Evolutionary conservation across 2,113 vertebrate species (phyloP).

Genomic region (Oryzias woworae): DNA sequence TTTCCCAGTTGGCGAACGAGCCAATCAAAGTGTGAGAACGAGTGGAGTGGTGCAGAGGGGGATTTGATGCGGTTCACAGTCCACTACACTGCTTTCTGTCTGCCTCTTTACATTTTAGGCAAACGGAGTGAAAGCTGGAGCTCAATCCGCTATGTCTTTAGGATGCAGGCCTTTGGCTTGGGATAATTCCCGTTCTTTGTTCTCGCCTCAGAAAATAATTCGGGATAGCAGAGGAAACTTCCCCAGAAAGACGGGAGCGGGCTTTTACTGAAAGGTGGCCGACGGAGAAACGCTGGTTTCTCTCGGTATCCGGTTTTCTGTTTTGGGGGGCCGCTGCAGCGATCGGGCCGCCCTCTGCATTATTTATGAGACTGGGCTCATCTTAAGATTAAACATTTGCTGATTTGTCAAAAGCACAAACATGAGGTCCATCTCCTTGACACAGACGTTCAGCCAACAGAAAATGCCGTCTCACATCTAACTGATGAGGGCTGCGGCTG

Average conservation of each 20-base stretch:
- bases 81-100: conserved; percentile 78
- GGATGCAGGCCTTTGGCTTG: conserved; percentile 52
- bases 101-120: conserved; percentile 72
- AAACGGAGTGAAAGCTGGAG: conserved; percentile 65
- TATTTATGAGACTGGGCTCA: conserved; percentile 84
- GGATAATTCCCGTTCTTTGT: conserved; percentile 53
- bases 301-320: too few species aligned
- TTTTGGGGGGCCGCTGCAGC: too few species aligned
- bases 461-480: conserved; percentile 80
- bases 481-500: conserved; percentile 76
- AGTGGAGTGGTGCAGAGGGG: conserved; percentile 58
- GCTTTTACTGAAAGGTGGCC: too few species aligned
- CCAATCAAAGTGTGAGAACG: conserved; percentile 76
- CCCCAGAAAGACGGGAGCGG: conserved; percentile 2
- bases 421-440: conserved; percentile 85
- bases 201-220: conserved; percentile 17
- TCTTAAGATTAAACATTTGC: conserved; percentile 88
- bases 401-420: conserved; percentile 91
- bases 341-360: conserved; percentile 72
- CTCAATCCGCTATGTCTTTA: conserved; percentile 69
- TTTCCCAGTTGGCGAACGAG: conserved; percentile 71
- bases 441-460: conserved; percentile 78
- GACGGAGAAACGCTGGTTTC: too few species aligned
- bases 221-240: conserved; percentile 10
- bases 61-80: conserved; percentile 84